A percentile compares a stretch with the other conserved stretches of the same genome.
phyloP scores from a whole-genome alignment of 2,888 invertebrate species.

The Sepiola atlantica region DNA sequence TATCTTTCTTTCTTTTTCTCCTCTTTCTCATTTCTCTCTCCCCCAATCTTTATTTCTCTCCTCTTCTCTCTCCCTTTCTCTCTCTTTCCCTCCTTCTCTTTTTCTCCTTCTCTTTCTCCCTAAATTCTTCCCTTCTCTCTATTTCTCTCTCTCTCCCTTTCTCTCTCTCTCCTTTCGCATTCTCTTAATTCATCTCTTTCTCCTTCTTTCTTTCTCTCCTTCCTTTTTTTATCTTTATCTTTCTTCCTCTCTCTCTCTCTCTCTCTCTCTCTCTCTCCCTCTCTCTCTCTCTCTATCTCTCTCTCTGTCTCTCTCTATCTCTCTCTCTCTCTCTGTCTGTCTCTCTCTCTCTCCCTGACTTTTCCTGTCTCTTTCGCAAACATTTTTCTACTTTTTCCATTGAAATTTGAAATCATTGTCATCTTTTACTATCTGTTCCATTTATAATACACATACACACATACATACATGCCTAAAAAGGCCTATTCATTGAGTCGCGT shows the following conservation, averaged over 20 bases:
- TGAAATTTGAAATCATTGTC: background rate
- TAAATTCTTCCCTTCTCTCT: background rate
- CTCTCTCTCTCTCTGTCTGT: conserved; percentile 5
- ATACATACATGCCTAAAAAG: background rate
- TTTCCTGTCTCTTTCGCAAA: background rate
- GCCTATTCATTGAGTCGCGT: too few relatives aligned
- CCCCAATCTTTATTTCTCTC: background rate
- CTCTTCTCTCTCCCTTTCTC: background rate
- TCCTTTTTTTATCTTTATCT: background rate
- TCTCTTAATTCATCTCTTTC: background rate
- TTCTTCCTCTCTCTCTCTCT: background rate
- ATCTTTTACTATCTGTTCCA: background rate
- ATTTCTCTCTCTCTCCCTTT: background rate
- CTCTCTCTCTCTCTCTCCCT: background rate
- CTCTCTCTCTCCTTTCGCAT: background rate
- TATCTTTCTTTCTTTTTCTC: background rate
- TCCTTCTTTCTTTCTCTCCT: background rate
- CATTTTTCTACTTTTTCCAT: background rate
- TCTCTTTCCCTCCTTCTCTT: background rate
- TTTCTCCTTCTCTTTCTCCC: background rate
- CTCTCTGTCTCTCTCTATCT: background rate
- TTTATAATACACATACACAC: background rate
- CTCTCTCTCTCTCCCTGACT: background rate
- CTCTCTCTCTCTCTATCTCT: conserved; percentile 14
- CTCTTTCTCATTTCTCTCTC: background rate